Evolutionary conservation across 1,140 invertebrate species (phyloP).

Genomic region (Drosophila bocqueti): DNA sequence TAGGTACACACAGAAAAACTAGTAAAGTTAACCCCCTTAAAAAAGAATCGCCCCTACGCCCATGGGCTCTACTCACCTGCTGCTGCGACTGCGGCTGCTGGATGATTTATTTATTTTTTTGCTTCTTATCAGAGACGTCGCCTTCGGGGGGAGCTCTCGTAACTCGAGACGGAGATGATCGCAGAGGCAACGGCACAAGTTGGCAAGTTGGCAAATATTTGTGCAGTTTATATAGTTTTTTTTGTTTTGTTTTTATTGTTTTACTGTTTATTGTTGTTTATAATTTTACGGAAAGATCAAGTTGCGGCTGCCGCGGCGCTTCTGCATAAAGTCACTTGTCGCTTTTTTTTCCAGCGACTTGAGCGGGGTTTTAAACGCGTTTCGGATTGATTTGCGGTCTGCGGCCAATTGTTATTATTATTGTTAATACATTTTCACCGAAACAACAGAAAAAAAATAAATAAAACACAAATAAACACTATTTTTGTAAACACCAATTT

Average conservation of each 20-base stretch:
- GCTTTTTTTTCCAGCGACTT: background rate
- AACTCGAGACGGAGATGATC: slow-evolving; percentile 54
- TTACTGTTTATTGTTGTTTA: slow-evolving; percentile 33
- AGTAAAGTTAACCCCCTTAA: background rate
- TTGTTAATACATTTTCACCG: background rate
- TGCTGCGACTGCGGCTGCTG: slow-evolving; percentile 40
- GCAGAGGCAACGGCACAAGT: slow-evolving; percentile 15
- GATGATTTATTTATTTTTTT: background rate
- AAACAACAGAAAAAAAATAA: background rate
- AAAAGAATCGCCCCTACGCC: background rate
- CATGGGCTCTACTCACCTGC: slow-evolving; percentile 16
- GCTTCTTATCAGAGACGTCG: slow-evolving; percentile 51
- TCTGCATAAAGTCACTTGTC: slow-evolving; percentile 24
- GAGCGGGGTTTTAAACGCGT: slow-evolving; percentile 34
- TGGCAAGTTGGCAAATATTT: slow-evolving; percentile 49
- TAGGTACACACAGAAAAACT: background rate
- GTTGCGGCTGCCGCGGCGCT: slow-evolving; percentile 34
- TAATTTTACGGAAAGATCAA: slow-evolving; percentile 56
- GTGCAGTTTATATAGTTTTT: slow-evolving; percentile 48
- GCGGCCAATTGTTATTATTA: background rate
- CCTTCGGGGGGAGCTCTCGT: slow-evolving; percentile 54
- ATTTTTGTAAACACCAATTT: background rate
- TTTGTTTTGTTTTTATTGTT: slow-evolving; percentile 19
- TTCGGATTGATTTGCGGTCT: slow-evolving; percentile 7
- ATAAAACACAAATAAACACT: background rate